Evolutionary conservation across 2,888 invertebrate species (phyloP).

Genomic region (Leucania comma): DNA sequence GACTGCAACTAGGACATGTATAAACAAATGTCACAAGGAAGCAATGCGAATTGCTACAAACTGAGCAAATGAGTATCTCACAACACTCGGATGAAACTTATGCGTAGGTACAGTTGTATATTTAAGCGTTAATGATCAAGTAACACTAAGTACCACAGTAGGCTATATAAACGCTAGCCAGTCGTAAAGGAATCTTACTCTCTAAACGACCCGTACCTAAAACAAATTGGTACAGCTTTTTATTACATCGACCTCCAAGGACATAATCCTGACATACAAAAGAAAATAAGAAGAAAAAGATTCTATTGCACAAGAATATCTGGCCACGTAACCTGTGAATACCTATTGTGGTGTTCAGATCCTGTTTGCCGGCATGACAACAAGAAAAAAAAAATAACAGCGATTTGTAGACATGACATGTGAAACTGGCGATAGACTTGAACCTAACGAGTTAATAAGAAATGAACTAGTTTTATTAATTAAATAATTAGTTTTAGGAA

Average conservation of each 20-base stretch:
- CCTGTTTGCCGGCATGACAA: constrained; percentile 45
- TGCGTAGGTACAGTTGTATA: constrained; percentile 17
- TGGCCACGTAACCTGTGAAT: constrained; percentile 45
- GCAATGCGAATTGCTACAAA: constrained; percentile 26
- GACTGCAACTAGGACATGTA: constrained; percentile 42
- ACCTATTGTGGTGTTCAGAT: constrained; percentile 50
- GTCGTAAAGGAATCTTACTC: constrained; percentile 8
- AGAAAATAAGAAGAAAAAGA: constrained; percentile 33
- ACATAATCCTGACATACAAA: constrained; percentile 30
- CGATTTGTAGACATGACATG: background rate
- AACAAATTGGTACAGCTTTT: constrained; percentile 31
- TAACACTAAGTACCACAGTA: constrained; percentile 9
- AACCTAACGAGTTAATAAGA: background rate
- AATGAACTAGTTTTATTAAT: background rate
- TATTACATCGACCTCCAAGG: constrained; percentile 32
- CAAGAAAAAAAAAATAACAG: constrained; percentile 6
- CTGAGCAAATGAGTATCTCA: constrained; percentile 52
- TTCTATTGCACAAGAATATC: constrained; percentile 51
- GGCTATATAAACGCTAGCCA: constrained; percentile 21
- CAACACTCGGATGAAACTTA: constrained; percentile 46
- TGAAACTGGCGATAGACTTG: background rate
- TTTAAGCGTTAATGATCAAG: constrained; percentile 41
- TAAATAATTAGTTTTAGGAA: background rate
- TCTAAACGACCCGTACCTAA: background rate
- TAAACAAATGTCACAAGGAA: constrained; percentile 41